Evolutionary conservation across 37 sponge, comb jelly and placozoan species (phyloP).

Genomic region (Aplysina aerophoba): DNA sequence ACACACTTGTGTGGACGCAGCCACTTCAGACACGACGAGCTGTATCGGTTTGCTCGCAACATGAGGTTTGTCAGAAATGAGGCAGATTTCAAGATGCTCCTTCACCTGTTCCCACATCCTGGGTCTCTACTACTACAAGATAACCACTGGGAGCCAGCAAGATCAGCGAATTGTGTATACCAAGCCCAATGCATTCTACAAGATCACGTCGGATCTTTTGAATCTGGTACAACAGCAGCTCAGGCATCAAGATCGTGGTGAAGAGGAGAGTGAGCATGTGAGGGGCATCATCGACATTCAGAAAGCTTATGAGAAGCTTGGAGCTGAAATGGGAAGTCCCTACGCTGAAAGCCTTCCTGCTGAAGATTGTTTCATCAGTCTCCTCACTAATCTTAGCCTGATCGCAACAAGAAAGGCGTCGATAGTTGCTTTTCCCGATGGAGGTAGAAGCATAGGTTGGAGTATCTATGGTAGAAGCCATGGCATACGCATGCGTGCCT

Average conservation of each 20-base stretch:
- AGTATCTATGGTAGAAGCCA: too few species aligned
- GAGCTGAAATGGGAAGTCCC: too few species aligned
- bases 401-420: too few species aligned
- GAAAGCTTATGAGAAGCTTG: background rate
- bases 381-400: background rate
- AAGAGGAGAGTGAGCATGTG: background rate
- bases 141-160: too few species aligned
- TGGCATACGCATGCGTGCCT: too few species aligned
- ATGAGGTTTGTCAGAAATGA: background rate
- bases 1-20: background rate
- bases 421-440: too few species aligned
- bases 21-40: background rate
- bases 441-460: too few species aligned
- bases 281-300: background rate
- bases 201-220: background rate
- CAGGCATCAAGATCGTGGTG: too few species aligned
- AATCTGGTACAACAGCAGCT: too few species aligned
- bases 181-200: constrained; percentile 1
- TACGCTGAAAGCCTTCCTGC: too few species aligned
- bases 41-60: background rate
- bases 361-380: background rate
- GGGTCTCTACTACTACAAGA: constrained; percentile 7
- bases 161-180: too few species aligned
- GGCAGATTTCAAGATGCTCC: background rate
- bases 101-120: background rate